These are phyloP conservation scores for Python bivittatus DNA, from an alignment of 2,113 vertebrate species.

Conservation along the genomic window DNA sequence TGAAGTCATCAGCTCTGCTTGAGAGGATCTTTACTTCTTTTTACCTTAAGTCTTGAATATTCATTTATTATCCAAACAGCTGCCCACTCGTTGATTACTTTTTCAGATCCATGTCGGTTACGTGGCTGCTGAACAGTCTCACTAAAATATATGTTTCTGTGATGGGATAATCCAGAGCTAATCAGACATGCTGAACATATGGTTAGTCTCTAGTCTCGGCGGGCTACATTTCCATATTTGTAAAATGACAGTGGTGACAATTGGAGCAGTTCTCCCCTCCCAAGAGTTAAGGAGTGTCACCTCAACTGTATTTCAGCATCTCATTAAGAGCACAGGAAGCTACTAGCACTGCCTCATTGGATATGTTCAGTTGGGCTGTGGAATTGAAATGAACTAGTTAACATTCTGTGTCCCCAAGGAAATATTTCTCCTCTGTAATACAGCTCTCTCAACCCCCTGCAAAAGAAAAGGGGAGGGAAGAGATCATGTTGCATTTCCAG, in stretches of 20 bases:
- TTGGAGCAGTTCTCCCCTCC: background rate
- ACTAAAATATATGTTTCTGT: background rate
- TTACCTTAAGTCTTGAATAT: background rate
- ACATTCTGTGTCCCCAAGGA: background rate
- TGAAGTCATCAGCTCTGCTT: too few species aligned
- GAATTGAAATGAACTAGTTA: conserved; percentile 35
- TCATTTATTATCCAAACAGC: background rate
- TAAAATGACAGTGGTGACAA: background rate
- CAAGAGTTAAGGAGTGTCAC: background rate
- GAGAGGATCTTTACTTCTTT: too few species aligned
- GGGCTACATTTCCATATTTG: background rate
- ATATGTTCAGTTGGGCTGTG: background rate
- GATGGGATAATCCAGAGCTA: background rate
- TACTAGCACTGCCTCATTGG: background rate
- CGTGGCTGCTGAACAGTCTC: background rate
- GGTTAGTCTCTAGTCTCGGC: background rate
- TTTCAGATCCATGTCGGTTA: background rate
- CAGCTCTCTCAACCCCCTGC: background rate
- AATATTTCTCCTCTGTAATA: background rate
- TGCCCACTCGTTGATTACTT: background rate
- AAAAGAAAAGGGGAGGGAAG: conserved; percentile 1
- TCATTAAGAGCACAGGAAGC: background rate
- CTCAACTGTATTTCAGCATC: conserved; percentile 11
- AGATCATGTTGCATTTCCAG: background rate
- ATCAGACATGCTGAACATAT: background rate